phyloP scores from a whole-genome alignment of 2,797 vertebrate species.

The Tenualosa ilisha region DNA sequence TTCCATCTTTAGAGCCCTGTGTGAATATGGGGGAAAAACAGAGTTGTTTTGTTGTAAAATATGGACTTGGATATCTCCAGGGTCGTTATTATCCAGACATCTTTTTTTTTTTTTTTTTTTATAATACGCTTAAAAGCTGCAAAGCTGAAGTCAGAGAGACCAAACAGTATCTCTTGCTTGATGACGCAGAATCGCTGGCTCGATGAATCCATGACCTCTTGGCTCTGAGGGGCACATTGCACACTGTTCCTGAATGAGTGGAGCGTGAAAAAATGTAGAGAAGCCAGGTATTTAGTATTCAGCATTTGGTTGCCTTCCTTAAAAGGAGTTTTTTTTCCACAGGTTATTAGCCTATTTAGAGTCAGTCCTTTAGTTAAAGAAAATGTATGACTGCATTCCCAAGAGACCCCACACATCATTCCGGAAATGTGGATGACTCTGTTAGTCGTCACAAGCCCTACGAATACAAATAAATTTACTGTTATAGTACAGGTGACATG shows the following conservation, averaged over 20 bases:
- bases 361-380: background rate
- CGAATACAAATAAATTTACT: too few species aligned
- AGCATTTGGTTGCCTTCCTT: background rate
- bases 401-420: background rate
- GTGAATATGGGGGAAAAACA: conserved; percentile 14
- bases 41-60: conserved; percentile 31
- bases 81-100: conserved; percentile 41
- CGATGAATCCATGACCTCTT: conserved; percentile 22
- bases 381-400: background rate
- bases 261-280: too few species aligned
- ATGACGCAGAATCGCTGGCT: conserved; percentile 15
- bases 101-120: conserved; percentile 7
- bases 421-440: too few species aligned
- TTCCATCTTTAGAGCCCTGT: background rate
- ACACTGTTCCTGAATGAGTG: too few species aligned
- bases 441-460: too few species aligned
- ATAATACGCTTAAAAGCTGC: conserved; percentile 20
- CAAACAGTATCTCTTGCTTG: background rate
- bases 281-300: too few species aligned
- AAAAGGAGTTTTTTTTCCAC: too few species aligned
- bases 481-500: too few species aligned
- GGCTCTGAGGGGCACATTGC: conserved; percentile 17
- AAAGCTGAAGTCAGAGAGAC: background rate
- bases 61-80: conserved; percentile 32
- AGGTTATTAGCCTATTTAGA: background rate